Percentiles rank a stretch among this genome's conserved stretches.
Evolutionary conservation across 1,140 invertebrate genomes (phyloP).

Genomic region (Anadara kagoshimensis): DNA sequence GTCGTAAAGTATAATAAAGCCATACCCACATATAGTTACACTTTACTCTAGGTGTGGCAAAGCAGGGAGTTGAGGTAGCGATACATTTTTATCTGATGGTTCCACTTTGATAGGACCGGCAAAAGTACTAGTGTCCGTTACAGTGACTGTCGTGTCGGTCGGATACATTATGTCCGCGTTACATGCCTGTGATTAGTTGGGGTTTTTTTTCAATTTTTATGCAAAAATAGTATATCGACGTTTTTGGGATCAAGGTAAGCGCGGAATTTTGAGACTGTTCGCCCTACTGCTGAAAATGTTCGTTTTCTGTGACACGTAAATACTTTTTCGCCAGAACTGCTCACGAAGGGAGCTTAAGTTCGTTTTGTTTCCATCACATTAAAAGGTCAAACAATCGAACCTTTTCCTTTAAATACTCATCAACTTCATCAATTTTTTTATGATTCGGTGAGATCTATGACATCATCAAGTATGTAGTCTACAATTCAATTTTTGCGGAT

Average conservation of each 20-base stretch:
- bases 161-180: no score
- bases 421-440: background rate
- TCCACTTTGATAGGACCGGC: no score
- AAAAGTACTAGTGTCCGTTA: no score
- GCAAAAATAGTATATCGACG: slow-evolving; percentile 7
- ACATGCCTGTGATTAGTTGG: no score
- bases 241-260: slow-evolving; percentile 4
- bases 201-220: slow-evolving; percentile 13
- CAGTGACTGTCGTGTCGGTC: no score
- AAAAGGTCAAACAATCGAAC: background rate
- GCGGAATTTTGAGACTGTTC: slow-evolving; percentile 4
- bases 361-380: background rate
- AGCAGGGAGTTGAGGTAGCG: no score
- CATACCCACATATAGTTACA: no score
- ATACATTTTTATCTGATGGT: no score
- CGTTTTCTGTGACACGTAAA: background rate
- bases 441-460: background rate
- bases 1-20: no score
- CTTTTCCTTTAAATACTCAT: background rate
- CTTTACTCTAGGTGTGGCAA: no score
- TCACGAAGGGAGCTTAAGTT: background rate
- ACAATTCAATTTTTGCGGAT: background rate
- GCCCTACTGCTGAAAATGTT: slow-evolving; percentile 3
- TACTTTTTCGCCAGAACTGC: background rate
- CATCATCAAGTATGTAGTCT: background rate